These are phyloP conservation scores for Phrynocephalus guinanensis DNA, from an alignment of 2,797 vertebrate species.

Conservation along the genomic window DNA sequence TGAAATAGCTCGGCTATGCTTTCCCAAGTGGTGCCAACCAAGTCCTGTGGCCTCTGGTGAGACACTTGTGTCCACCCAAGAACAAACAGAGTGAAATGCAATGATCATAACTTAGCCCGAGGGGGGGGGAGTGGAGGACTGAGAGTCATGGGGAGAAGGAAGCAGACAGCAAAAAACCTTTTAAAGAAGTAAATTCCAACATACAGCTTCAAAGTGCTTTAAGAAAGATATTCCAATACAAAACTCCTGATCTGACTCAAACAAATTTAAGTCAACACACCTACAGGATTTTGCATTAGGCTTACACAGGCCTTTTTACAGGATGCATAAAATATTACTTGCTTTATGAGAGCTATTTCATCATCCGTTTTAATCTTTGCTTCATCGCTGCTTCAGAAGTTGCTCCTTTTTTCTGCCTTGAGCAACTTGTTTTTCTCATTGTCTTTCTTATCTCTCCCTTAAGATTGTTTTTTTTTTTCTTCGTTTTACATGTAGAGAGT, in stretches of 20 bases:
- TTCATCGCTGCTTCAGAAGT: slow-evolving; percentile 14
- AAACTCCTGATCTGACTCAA: background rate
- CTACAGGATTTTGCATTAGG: background rate
- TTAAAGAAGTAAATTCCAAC: background rate
- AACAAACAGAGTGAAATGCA: background rate
- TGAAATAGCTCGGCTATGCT: background rate
- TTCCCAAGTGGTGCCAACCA: background rate
- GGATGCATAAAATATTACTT: background rate
- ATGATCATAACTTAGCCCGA: background rate
- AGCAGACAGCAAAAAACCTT: background rate
- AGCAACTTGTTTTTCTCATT: background rate
- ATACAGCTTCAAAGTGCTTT: background rate
- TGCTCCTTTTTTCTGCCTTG: background rate
- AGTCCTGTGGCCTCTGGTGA: background rate
- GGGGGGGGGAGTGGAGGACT: background rate
- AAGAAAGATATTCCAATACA: background rate
- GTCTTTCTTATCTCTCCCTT: slow-evolving; percentile 20
- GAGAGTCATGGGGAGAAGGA: too few species aligned
- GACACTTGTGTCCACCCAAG: background rate
- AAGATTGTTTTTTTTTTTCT: background rate
- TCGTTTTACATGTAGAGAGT: background rate
- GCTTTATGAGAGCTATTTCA: background rate
- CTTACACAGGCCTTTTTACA: background rate
- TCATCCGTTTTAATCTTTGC: slow-evolving; percentile 14
- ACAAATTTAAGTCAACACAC: background rate